A percentile compares a stretch with the other conserved stretches of the same genome.
Conservation (phyloP, 2,113 vertebrate genomes). For the Triplophysa siluroides region DNA sequence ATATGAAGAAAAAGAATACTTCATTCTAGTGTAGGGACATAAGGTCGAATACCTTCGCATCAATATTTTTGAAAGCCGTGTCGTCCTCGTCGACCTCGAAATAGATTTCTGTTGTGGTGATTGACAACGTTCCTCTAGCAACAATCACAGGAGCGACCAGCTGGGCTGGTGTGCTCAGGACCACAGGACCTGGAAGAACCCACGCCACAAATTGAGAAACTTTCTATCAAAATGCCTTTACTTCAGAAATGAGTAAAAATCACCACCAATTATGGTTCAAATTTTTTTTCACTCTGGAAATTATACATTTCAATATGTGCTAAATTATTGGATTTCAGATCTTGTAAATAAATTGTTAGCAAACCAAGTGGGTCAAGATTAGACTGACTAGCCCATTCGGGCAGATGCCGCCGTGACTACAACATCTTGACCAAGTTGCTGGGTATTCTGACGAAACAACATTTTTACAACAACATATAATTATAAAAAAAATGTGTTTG, state of each 20-base stretch:
- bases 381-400: too few relatives aligned
- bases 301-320: too few relatives aligned
- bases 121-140: slow-evolving; percentile 93
- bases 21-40: not conserved
- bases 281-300: too few relatives aligned
- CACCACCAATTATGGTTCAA: not conserved
- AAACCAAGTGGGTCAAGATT: too few relatives aligned
- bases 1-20: not conserved
- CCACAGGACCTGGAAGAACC: slow-evolving; percentile 88
- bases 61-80: slow-evolving; percentile 87
- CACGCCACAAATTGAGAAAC: not conserved
- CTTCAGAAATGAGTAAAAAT: not conserved
- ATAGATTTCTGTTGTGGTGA: slow-evolving; percentile 97
- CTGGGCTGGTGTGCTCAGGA: slow-evolving; percentile 93
- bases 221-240: not conserved
- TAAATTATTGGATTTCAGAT: too few relatives aligned
- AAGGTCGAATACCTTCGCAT: slow-evolving; percentile 74
- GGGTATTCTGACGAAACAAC: too few relatives aligned
- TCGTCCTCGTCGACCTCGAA: slow-evolving; percentile 98
- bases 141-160: slow-evolving; percentile 92
- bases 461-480: too few relatives aligned
- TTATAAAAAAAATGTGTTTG: too few relatives aligned
- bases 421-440: too few relatives aligned
- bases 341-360: too few relatives aligned
- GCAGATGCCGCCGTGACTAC: too few relatives aligned